Base-by-base conservation (phyloP, 2,797 vertebrate species). In the Epinephelus coioides region DNA sequence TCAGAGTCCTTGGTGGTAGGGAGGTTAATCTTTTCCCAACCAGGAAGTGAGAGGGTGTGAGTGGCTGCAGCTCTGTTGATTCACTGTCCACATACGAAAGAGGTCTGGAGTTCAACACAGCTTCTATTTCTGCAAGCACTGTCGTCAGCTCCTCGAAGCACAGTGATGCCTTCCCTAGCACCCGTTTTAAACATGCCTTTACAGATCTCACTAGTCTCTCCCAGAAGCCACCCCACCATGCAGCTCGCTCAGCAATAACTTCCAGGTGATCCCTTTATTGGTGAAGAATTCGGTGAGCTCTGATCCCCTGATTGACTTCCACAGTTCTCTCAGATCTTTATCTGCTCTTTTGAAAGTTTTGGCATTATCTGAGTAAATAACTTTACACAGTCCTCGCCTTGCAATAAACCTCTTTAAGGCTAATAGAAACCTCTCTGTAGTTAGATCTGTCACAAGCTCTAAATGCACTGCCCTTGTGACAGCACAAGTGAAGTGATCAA, bases 211-310 rank as follows among this genome's bases (percentile, higher is more conserved):
- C 67, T 21, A 81, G 73, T 38, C 78, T 73, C 4, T 81, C 75
- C 64, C 71, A 88, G 44, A 88, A 81, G 7, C 67, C 54, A 1
- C 73, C 74, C 64, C 83, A 83, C 83, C 73, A 34, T 4, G 81
- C 80, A 5, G 67, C 74, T 46, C 54, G 0, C 27, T 27, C 5
- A 4, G 14, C 73, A 3, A 78, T 88, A 12, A 81, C 62, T 76
- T 85, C 79, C 73, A 86, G 2, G 46, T 73, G 21, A 84, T 71
- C 2, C 82, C 68, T 1, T 54, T 77, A 1, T 59, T 21, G 9
- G 53, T 40, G 8, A 83, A 83, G 18, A 84, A 81, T 21, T 53
- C 34, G 6, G 14, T 56, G 17, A 90, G 56, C 50, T 74, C 47
- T 62, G 68, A 62, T 6, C 14, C 57, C 49, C 23, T 79, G 8